Conservation (phyloP, 2,113 vertebrate species). For the Engraulis encrasicolus region DNA sequence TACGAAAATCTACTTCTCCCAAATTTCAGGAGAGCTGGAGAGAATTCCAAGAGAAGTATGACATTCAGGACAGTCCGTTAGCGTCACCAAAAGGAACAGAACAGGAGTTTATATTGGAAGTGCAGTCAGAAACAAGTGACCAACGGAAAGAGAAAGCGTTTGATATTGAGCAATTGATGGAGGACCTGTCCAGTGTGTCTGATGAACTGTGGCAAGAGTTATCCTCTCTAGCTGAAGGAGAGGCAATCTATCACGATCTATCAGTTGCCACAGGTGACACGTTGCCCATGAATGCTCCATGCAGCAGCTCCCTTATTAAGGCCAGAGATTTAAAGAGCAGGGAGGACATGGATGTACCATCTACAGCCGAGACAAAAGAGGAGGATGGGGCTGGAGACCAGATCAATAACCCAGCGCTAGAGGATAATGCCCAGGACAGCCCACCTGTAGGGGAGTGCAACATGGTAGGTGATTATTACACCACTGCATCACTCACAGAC, state of each 20-base stretch:
- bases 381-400: neutral
- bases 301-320: neutral
- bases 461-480: neutral
- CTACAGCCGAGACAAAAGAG: neutral
- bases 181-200: constrained; percentile 71
- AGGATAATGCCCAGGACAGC: neutral
- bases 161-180: constrained; percentile 64
- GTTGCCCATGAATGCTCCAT: neutral
- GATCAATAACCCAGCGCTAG: neutral
- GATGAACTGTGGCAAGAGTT: constrained; percentile 68
- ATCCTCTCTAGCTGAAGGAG: constrained; percentile 42
- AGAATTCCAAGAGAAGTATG: constrained; percentile 67
- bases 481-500: neutral
- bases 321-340: neutral
- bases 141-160: constrained; percentile 56
- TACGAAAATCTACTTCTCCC: constrained; percentile 76
- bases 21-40: constrained; percentile 63
- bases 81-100: constrained; percentile 62
- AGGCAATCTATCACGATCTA: constrained; percentile 41
- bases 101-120: constrained; percentile 62
- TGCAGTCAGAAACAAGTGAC: constrained; percentile 55
- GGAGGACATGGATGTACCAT: neutral
- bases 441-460: neutral
- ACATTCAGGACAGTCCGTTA: constrained; percentile 59
- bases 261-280: neutral